Percentiles rank a stretch among this genome's conserved stretches.
Conservation (phyloP, 2,113 vertebrate species). For the Physeter macrocephalus region DNA sequence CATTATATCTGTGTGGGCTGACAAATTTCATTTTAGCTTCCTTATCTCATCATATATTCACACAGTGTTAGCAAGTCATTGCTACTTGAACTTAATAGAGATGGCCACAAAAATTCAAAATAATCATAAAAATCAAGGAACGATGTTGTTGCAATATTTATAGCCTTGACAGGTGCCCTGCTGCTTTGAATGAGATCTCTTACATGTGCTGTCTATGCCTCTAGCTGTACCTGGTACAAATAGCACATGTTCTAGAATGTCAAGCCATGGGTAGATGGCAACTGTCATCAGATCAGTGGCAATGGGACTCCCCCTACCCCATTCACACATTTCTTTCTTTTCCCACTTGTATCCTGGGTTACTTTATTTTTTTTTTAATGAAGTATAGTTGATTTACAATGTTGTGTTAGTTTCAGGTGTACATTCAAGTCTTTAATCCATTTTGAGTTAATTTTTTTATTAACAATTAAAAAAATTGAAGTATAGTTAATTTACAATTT, state of each 20-base stretch:
- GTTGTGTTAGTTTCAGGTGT: neutral
- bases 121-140: slow-evolving; percentile 18
- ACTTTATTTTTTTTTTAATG: neutral
- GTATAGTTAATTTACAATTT: neutral
- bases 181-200: neutral
- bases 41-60: slow-evolving; percentile 39
- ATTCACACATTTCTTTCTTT: neutral
- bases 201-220: neutral
- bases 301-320: too few relatives aligned
- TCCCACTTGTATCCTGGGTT: neutral
- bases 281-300: neutral
- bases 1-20: neutral
- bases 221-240: neutral
- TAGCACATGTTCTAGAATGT: neutral
- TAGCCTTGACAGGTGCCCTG: neutral
- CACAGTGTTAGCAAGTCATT: slow-evolving; percentile 23
- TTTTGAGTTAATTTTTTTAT: too few relatives aligned
- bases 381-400: neutral
- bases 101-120: neutral
- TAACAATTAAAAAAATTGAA: too few relatives aligned
- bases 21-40: slow-evolving; percentile 59
- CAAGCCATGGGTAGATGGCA: neutral
- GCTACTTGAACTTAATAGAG: neutral
- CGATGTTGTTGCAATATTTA: neutral
- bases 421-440: too few relatives aligned